Evolutionary conservation across 2,113 vertebrate species (phyloP).

Genomic region (Lates calcarifer): DNA sequence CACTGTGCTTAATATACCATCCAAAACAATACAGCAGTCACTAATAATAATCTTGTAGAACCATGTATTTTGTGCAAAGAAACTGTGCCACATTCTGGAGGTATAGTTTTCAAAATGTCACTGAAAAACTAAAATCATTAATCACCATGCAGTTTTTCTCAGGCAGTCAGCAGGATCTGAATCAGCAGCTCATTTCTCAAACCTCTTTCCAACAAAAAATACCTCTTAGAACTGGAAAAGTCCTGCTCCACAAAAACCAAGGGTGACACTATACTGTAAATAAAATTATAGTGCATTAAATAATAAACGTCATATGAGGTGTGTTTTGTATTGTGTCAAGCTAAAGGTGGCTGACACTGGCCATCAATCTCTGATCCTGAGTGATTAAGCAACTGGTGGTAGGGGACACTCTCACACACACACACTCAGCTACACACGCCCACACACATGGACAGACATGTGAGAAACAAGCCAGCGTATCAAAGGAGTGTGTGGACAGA

Average conservation of each 20-base stretch:
- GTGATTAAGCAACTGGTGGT: conserved; percentile 53
- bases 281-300: background rate
- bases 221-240: background rate
- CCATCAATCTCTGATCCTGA: conserved; percentile 19
- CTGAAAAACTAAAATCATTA: background rate
- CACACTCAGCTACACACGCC: background rate
- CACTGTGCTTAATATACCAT: no score
- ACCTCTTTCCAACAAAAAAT: background rate
- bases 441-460: conserved; percentile 56
- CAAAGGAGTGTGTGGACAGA: conserved; percentile 56
- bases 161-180: background rate
- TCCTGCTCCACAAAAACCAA: background rate
- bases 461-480: conserved; percentile 43
- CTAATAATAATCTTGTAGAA: no score
- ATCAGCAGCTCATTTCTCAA: background rate
- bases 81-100: no score
- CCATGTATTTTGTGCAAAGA: no score
- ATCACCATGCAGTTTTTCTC: background rate
- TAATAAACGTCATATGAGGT: background rate
- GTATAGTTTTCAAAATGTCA: no score
- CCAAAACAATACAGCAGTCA: no score
- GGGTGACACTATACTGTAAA: background rate
- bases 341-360: conserved; percentile 12
- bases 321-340: background rate
- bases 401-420: background rate